Evolutionary conservation across 2,113 vertebrate species (phyloP).

Genomic region (Salvelinus sp.): DNA sequence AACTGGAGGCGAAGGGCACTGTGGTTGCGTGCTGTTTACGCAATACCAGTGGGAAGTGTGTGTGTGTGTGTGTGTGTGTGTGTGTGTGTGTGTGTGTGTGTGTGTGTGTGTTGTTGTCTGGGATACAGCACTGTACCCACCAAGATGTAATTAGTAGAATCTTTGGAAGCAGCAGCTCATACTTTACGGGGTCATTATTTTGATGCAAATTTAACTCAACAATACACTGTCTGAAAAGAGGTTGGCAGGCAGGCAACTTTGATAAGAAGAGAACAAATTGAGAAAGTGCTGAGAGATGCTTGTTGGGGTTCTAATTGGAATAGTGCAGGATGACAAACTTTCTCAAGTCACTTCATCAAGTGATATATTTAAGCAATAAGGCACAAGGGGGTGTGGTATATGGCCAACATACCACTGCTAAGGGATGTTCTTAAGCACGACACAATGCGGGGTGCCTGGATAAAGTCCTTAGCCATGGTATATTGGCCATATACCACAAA

Average conservation of each 20-base stretch:
- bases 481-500: too few relatives aligned
- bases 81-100: too few relatives aligned
- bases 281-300: conserved; percentile 51
- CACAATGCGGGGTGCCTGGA: too few relatives aligned
- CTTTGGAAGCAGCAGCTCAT: conserved; percentile 50
- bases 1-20: conserved; percentile 8
- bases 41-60: too few relatives aligned
- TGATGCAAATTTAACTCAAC: conserved; percentile 56
- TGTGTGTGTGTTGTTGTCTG: not conserved
- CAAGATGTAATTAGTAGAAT: conserved; percentile 47
- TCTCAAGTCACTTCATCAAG: conserved; percentile 27
- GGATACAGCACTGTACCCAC: conserved; percentile 15
- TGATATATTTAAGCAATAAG: too few relatives aligned
- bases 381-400: too few relatives aligned
- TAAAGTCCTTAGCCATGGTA: too few relatives aligned
- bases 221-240: conserved; percentile 36
- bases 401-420: too few relatives aligned
- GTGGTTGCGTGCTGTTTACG: too few relatives aligned
- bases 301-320: conserved; percentile 22
- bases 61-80: too few relatives aligned
- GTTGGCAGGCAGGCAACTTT: conserved; percentile 47
- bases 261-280: conserved; percentile 42
- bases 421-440: too few relatives aligned
- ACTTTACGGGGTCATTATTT: conserved; percentile 52
- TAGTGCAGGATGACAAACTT: conserved; percentile 26